Conservation (phyloP, 1,140 invertebrate genomes). For the Lasioglossum albipes region DNA sequence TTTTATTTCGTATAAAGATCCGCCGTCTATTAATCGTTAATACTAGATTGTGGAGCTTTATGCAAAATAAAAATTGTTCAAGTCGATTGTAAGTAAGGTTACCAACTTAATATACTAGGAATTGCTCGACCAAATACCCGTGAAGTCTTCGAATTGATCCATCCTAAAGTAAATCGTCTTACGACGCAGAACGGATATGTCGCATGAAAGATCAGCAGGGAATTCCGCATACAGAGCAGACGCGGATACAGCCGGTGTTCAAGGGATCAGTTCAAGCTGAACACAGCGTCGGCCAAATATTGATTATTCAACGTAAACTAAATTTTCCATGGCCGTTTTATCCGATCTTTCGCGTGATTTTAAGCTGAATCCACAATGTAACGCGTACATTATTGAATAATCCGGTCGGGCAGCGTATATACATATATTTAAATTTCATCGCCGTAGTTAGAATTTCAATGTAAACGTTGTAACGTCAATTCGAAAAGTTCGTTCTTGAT, state of each 20-base stretch:
- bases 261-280: constrained; percentile 1
- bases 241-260: constrained; percentile 21
- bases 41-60: too few species aligned
- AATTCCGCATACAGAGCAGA: constrained; percentile 42
- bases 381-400: too few species aligned
- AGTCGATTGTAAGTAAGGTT: too few species aligned
- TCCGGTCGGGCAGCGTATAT: too few species aligned
- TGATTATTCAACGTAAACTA: background rate
- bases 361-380: background rate
- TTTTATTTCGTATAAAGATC: too few species aligned
- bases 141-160: constrained; percentile 32
- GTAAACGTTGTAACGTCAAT: too few species aligned
- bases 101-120: too few species aligned
- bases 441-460: too few species aligned
- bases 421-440: too few species aligned
- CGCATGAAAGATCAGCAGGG: constrained; percentile 49
- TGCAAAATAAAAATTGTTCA: too few species aligned
- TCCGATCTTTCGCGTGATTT: background rate
- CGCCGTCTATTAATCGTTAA: too few species aligned
- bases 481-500: too few species aligned
- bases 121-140: background rate
- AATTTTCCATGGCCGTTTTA: constrained; percentile 8
- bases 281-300: constrained; percentile 21
- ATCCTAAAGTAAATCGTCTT: constrained; percentile 49
- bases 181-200: constrained; percentile 41